Evolutionary conservation across 2,888 invertebrate species (phyloP).

Genomic region (Dorcus hopei): DNA sequence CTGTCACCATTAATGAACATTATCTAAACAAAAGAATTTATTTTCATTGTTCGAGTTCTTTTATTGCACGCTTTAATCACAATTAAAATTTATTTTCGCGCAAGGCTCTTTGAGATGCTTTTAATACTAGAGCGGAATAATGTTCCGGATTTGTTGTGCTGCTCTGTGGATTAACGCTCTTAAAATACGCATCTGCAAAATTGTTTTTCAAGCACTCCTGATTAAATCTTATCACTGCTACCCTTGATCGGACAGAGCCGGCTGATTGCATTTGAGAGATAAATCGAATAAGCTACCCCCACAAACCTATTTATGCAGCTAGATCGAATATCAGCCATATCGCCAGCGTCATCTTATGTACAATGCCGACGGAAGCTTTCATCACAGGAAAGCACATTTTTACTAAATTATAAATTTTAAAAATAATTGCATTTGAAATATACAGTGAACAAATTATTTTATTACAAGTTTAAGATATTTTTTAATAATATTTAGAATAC

Average conservation of each 20-base stretch:
- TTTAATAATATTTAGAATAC: no score
- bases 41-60: constrained; percentile 6
- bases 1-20: constrained; percentile 19
- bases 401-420: no score
- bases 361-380: no score
- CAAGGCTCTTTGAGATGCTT: not conserved
- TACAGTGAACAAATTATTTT: no score
- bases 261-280: constrained; percentile 27
- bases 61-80: constrained; percentile 6
- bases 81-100: not conserved
- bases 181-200: not conserved
- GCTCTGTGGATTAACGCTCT: no score
- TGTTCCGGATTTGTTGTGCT: no score
- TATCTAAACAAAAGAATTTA: constrained; percentile 17
- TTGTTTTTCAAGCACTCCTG: not conserved
- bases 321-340: constrained; percentile 23
- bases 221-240: not conserved
- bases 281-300: constrained; percentile 27
- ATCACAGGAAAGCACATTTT: no score
- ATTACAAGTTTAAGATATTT: no score
- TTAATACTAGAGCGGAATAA: not conserved
- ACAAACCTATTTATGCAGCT: constrained; percentile 24
- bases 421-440: no score
- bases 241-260: not conserved
- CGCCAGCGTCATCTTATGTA: not conserved